Percentiles rank a stretch among this genome's conserved stretches.
phyloP scores from a whole-genome alignment of 2,113 vertebrate species.

The Otocyon megalotis region DNA sequence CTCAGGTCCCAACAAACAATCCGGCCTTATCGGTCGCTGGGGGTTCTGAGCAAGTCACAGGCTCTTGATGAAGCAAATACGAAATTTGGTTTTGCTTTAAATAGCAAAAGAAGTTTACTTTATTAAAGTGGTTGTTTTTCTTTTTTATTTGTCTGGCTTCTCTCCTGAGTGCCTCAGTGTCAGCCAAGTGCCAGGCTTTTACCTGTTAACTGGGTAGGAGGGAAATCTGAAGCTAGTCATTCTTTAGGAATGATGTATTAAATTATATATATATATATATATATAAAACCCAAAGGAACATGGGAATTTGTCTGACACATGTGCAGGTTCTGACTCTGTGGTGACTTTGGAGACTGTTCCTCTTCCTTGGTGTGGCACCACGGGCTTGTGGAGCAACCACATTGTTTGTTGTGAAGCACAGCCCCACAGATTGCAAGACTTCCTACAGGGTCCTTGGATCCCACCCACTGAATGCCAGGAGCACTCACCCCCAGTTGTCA shows the following conservation, averaged over 20 bases:
- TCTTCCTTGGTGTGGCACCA: neutral
- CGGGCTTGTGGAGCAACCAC: accelerated
- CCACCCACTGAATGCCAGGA: no score
- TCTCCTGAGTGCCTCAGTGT: neutral
- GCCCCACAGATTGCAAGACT: accelerated
- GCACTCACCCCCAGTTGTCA: no score
- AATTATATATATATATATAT: no score
- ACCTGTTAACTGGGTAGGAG: neutral
- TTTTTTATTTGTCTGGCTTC: neutral
- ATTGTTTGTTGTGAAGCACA: no score
- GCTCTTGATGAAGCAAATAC: neutral
- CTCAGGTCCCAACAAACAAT: neutral
- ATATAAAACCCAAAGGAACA: neutral
- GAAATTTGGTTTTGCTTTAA: neutral
- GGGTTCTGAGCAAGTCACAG: no score
- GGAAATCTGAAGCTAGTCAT: neutral
- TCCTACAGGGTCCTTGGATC: no score
- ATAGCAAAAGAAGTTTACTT: neutral
- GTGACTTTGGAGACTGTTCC: neutral
- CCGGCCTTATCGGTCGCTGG: neutral
- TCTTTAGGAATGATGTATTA: neutral
- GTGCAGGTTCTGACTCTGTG: neutral
- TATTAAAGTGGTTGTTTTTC: neutral
- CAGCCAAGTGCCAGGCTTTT: neutral
- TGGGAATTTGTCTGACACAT: neutral